Base-by-base conservation (phyloP, 2,797 vertebrate species). In the Tangara arthus region DNA sequence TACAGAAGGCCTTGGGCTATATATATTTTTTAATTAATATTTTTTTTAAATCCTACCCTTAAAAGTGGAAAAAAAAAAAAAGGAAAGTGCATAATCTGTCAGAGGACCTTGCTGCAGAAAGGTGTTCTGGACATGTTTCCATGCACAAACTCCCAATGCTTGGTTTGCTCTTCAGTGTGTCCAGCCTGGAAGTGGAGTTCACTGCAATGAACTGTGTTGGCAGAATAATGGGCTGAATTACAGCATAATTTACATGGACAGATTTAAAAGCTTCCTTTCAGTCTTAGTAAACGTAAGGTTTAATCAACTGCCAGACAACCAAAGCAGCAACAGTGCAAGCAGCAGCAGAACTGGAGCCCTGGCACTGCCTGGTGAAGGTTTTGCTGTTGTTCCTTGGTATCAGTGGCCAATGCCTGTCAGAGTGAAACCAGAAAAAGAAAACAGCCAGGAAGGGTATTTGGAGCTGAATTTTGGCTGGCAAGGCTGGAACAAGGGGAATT, bases 261-360 rank as follows among this genome's bases (percentile, higher is more conserved):
- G 2, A 59, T 65, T 90, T n/a, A 63, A 92, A 64, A 80, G 69
- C 64, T 86, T 77, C 60, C 52, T 59, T 91, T 90, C 83, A 59
- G 64, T 69, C 76, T 80, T 73, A 90, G 63, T 86, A 73, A 87
- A 44, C 13, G 24, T 55, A n/a, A 72, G 37, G 24, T 88, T 90
- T 59, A 42, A 77, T 90, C 42, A 80, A 57, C 46, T 47, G 69
- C 32, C 64, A 52, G 88, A 35, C 46, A 72, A 57, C 16, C 19
- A 75, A 60, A 84, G 50, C 70, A 82, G 37, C 24, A 46, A 12
- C 1, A 2, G 5, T 9, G 18, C 3, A 18, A 49, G 34, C 30
- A 78, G 77, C 69, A 77, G 34, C 30, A 66, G 84, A 37, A 41
- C 53, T 44, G 70, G 60, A 83, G 57, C 44, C 53, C 17, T 0